These are phyloP conservation scores for Tuberolachnus salignus DNA, from an alignment of 2,888 invertebrate species.

Conservation along the genomic window DNA sequence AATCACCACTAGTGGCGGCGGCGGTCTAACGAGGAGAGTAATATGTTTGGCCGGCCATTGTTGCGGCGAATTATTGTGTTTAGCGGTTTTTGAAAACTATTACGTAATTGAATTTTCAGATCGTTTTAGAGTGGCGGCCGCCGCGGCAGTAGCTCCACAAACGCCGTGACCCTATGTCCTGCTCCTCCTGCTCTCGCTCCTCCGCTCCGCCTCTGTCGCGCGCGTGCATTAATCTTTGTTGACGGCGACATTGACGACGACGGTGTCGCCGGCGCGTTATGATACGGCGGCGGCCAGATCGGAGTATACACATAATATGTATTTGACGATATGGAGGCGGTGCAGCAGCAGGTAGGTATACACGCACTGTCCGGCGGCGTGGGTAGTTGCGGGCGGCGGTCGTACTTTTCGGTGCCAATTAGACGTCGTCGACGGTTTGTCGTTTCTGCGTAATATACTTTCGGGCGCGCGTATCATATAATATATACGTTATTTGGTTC, in stretches of 20 bases:
- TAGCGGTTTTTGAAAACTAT: conserved; percentile 38
- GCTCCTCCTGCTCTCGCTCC: not conserved
- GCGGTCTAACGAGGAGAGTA: conserved; percentile 8
- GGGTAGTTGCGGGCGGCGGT: not conserved
- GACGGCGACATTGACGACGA: not conserved
- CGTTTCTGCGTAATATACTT: not conserved
- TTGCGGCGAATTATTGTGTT: conserved; percentile 22
- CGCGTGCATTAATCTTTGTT: conserved; percentile 10
- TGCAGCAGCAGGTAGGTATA: not conserved
- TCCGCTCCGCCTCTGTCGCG: not conserved
- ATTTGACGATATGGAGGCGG: not conserved
- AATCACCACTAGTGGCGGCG: not conserved
- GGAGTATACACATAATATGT: too few relatives aligned
- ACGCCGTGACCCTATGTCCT: not conserved
- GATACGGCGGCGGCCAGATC: not conserved
- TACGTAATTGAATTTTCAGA: conserved; percentile 40
- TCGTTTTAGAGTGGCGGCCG: not conserved
- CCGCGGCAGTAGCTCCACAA: not conserved
- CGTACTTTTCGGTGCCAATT: conserved; percentile 38
- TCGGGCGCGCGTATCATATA: not conserved
- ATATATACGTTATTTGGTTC: conserved; percentile 16
- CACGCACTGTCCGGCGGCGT: not conserved
- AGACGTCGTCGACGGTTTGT: not conserved
- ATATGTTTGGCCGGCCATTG: not conserved
- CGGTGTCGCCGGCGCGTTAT: not conserved